Evolutionary conservation across 2,888 invertebrate genomes (phyloP), one percentile per base, ranked within the genome.

Genomic region (Drosophila mimetica): DNA sequence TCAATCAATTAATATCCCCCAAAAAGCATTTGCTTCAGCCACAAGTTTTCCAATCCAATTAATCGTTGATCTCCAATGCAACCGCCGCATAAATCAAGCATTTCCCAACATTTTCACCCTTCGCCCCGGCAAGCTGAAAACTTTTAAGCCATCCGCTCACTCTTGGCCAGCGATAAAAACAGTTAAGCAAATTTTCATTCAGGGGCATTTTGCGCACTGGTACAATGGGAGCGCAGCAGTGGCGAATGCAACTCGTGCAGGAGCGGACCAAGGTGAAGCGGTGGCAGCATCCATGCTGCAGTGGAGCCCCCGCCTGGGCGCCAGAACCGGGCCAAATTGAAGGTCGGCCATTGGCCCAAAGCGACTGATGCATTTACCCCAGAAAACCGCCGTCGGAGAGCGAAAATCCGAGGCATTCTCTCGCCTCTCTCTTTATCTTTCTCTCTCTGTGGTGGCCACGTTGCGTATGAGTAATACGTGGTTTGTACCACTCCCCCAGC

Each of bases 311-410:
- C 52, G 34, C 20, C 51, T 55, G 61, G 71, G 50, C 66, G 48
- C 55, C 48, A 58, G 63, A 42, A 58, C 41, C 57, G 47, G 44
- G 60, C 60, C 67, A 72, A 77, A 76, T 84, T 87, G 89, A 90
- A 90, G 90, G 89, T 88, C 89, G 89, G 86, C 70, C 89, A 89
- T 84, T 89, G 84, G 84, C 87, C 88, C 76, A 59, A 71, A 39
- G 42, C 51, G 71, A 67, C 55, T 46, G 64, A 77, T 85, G 79
- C 89, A 76, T 88, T 89, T 86, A 85, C 82, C 88, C 86, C 76
- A 86, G 79, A 80, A 81, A 85, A 55, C 51, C 28, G 71, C 47
- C 50, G 25, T 47, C 32, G 32, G 48, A 44, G 42, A 42, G 52
- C 30, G 22, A 59, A 30, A 57, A 32, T 39, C 13, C 44, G 30